Conservation (phyloP, 2,888 invertebrate species). For the Deroplatys truncata region DNA sequence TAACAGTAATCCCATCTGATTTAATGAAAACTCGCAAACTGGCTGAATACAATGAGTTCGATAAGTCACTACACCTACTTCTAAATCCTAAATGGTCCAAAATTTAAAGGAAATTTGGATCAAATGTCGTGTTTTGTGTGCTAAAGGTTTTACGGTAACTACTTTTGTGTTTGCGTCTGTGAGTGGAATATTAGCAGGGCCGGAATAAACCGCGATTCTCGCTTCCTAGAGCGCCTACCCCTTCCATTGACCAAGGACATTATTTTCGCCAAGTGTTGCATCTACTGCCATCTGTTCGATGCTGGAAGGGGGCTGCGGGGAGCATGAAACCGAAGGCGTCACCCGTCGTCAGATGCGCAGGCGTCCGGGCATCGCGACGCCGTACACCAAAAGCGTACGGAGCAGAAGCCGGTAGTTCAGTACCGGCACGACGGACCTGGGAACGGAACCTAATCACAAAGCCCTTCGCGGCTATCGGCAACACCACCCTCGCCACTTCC, state of each 20-base stretch:
- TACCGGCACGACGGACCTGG: background rate
- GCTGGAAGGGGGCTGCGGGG: background rate
- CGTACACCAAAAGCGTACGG: background rate
- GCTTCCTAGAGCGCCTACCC: background rate
- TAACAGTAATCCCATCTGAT: too few relatives aligned
- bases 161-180: too few relatives aligned
- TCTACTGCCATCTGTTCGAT: background rate
- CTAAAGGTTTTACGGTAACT: too few relatives aligned
- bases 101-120: too few relatives aligned
- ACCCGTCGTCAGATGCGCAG: background rate
- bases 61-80: too few relatives aligned
- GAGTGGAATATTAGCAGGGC: too few relatives aligned
- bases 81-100: too few relatives aligned
- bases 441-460: background rate
- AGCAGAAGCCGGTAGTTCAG: background rate
- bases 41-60: too few relatives aligned
- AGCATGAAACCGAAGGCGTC: background rate
- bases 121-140: too few relatives aligned
- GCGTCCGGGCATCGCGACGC: background rate
- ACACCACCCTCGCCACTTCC: background rate
- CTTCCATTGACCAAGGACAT: background rate
- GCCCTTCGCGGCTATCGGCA: background rate
- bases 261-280: background rate
- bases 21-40: too few relatives aligned
- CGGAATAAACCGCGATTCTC: background rate